Conservation (phyloP, 2,113 vertebrate species). For the Trachemys scripta region DNA sequence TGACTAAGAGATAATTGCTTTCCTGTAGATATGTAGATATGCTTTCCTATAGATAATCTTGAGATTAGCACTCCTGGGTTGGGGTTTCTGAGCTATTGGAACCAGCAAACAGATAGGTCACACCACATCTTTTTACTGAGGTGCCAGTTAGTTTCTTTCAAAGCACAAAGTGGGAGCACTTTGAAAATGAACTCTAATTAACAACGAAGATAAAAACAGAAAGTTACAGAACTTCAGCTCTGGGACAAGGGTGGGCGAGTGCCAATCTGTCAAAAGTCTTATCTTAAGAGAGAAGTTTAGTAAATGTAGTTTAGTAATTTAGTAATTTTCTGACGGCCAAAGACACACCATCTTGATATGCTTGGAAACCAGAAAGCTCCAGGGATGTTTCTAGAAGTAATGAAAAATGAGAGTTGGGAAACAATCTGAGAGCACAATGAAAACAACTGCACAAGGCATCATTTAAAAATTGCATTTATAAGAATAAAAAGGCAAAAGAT, state of each 20-base stretch:
- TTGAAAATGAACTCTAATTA: background rate
- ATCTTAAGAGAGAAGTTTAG: background rate
- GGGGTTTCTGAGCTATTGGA: background rate
- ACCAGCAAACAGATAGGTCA: background rate
- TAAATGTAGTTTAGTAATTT: too few relatives aligned
- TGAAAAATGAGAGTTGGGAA: background rate
- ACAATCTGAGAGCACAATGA: background rate
- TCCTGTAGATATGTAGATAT: background rate
- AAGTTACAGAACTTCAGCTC: background rate
- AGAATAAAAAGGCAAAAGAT: background rate
- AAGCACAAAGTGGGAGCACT: background rate
- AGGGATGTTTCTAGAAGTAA: background rate
- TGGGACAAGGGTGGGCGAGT: background rate
- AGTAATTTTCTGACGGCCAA: background rate
- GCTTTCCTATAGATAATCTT: background rate
- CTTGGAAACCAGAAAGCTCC: background rate
- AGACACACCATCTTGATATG: background rate
- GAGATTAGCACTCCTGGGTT: background rate
- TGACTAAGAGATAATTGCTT: background rate
- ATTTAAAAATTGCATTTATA: background rate
- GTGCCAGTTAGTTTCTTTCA: background rate
- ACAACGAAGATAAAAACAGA: background rate
- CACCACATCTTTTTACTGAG: background rate
- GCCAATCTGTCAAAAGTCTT: background rate
- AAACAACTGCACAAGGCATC: background rate